Percentiles rank a stretch among this genome's conserved stretches.
phyloP scores from a whole-genome alignment of 1,140 invertebrate species.

The Carposina sasakii region DNA sequence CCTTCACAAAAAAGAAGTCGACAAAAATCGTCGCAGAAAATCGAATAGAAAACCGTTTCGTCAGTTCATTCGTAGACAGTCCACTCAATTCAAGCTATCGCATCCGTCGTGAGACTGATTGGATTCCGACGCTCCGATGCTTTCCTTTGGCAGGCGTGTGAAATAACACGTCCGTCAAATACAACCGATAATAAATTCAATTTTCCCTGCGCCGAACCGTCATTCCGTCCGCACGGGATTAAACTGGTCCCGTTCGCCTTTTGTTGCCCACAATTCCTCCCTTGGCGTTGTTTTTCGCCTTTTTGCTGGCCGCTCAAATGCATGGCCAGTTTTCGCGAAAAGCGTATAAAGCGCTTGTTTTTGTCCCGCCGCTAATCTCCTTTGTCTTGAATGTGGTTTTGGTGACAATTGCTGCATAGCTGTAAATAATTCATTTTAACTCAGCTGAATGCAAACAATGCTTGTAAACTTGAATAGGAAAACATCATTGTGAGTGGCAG shows the following conservation, averaged over 20 bases:
- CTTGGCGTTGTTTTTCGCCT: constrained; percentile 29
- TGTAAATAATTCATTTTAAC: no score
- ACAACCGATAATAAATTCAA: constrained; percentile 69
- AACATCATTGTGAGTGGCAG: no score
- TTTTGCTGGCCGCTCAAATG: constrained; percentile 34
- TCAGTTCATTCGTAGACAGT: constrained; percentile 27
- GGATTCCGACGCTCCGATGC: constrained; percentile 41
- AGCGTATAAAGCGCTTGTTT: no score
- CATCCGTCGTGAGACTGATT: constrained; percentile 56
- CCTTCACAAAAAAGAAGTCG: no score
- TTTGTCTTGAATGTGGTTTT: no score
- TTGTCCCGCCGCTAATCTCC: no score
- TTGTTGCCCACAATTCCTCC: constrained; percentile 56
- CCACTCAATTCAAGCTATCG: constrained; percentile 24
- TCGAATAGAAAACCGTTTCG: constrained; percentile 36
- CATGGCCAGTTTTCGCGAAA: no score
- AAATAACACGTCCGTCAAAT: constrained; percentile 71
- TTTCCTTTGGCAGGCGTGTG: constrained; percentile 52
- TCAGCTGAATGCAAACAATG: no score
- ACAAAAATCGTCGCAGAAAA: no score
- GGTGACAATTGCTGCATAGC: no score
- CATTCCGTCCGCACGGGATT: constrained; percentile 58
- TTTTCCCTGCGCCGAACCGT: constrained; percentile 50
- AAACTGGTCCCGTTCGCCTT: constrained; percentile 61
- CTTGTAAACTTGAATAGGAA: no score